Percentiles rank a stretch among this genome's conserved stretches.
phyloP scores from a whole-genome alignment of 2,888 invertebrate genomes.

The Ceraclea dissimilis region DNA sequence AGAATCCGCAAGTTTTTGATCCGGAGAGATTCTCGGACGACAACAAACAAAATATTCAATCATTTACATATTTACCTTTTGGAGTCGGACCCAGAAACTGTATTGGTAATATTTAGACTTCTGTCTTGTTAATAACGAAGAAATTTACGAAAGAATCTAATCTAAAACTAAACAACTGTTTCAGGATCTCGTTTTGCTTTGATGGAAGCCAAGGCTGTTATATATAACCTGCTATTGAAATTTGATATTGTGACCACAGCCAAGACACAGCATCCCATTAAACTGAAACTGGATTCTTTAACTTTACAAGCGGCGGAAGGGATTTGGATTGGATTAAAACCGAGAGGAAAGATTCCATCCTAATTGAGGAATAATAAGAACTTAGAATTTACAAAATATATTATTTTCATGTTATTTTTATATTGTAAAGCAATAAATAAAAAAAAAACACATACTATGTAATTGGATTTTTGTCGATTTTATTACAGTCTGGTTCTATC shows the following conservation, averaged over 20 bases:
- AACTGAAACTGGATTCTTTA: constrained; percentile 10
- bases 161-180: not conserved
- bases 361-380: too few species aligned
- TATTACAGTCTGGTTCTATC: too few species aligned
- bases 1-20: not conserved
- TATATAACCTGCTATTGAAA: constrained; percentile 17
- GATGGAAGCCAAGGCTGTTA: constrained; percentile 21
- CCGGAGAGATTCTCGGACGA: not conserved
- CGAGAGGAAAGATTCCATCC: too few species aligned
- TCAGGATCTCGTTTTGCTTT: constrained; percentile 24
- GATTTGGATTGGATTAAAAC: constrained; percentile 22
- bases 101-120: not conserved
- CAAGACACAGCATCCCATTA: constrained; percentile 16
- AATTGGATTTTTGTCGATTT: too few species aligned
- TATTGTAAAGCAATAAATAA: too few species aligned
- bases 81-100: not conserved
- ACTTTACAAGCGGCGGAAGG: constrained; percentile 13
- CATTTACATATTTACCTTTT: not conserved
- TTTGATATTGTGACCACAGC: constrained; percentile 16
- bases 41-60: not conserved
- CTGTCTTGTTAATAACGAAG: too few species aligned
- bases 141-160: too few species aligned
- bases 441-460: too few species aligned
- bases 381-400: too few species aligned
- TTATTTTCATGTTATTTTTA: too few species aligned